Conservation (phyloP, 2,888 invertebrate species). For the Drosophila siamana region DNA sequence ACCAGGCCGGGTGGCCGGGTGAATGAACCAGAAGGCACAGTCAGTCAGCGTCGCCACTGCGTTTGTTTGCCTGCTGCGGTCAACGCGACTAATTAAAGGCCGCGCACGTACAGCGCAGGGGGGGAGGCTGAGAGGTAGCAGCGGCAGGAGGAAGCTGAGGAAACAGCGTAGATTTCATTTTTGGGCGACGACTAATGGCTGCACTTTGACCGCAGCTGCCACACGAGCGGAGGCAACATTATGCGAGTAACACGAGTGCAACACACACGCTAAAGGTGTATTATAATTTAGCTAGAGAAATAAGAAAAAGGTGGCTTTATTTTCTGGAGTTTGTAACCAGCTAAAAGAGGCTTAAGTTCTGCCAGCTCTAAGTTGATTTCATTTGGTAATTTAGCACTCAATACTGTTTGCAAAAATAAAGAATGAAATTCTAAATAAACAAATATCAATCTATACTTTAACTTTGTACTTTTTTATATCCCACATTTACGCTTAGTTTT, state of each 20-base stretch:
- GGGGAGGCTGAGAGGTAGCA: background rate
- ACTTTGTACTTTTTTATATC: too few species aligned
- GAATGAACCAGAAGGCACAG: constrained; percentile 9
- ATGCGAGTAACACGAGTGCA: constrained; percentile 31
- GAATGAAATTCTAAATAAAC: too few species aligned
- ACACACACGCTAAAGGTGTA: background rate
- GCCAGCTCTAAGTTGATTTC: too few species aligned
- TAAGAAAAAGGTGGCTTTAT: too few species aligned
- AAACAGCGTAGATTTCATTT: constrained; percentile 73
- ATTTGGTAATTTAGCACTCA: too few species aligned
- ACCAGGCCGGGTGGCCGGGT: constrained; percentile 17
- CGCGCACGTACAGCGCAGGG: constrained; percentile 57
- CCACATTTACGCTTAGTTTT: too few species aligned
- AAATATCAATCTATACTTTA: too few species aligned
- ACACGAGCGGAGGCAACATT: constrained; percentile 51
- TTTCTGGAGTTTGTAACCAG: too few species aligned
- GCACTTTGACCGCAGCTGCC: constrained; percentile 74
- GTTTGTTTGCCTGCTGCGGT: constrained; percentile 46
- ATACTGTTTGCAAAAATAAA: too few species aligned
- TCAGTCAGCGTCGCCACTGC: background rate
- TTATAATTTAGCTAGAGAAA: too few species aligned
- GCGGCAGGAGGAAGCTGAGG: background rate
- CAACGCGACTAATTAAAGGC: constrained; percentile 73
- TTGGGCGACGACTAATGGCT: constrained; percentile 77
- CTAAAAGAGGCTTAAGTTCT: too few species aligned